Conservation (phyloP, 2,113 vertebrate species). For the Onychorhynchus coronatus region DNA sequence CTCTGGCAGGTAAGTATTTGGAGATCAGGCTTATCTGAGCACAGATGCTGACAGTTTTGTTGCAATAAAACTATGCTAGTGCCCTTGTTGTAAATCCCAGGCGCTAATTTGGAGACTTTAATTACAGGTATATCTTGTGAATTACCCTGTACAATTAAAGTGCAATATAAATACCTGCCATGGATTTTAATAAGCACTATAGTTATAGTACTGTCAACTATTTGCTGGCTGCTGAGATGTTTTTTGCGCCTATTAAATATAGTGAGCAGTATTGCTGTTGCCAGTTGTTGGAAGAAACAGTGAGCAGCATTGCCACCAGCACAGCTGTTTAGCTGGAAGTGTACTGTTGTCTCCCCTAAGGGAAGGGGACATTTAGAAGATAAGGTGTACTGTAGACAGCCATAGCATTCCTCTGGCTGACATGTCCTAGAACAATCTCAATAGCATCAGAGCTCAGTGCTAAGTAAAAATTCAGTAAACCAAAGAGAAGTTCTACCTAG, state of each 20-base stretch:
- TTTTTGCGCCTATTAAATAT: background rate
- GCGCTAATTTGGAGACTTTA: background rate
- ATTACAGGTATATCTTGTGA: background rate
- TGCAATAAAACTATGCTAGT: background rate
- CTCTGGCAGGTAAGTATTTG: background rate
- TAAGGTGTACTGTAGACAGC: background rate
- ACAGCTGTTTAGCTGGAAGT: background rate
- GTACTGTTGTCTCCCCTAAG: background rate
- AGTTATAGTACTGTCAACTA: background rate
- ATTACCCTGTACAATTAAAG: constrained; percentile 12
- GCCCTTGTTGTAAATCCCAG: background rate
- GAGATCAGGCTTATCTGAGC: background rate
- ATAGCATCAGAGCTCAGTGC: background rate
- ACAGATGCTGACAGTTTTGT: background rate
- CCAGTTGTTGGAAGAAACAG: background rate
- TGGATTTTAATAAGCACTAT: background rate
- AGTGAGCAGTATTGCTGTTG: background rate
- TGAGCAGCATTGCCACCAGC: background rate
- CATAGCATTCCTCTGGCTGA: background rate
- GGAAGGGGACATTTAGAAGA: background rate
- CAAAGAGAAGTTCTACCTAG: background rate
- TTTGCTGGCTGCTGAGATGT: background rate
- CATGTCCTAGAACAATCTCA: background rate
- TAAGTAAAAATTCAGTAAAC: background rate
- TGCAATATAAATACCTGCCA: constrained; percentile 1